Percentiles rank a stretch among this genome's conserved stretches.
Conservation (phyloP, 2,888 invertebrate species). For the Reticulitermes lucifugus region DNA sequence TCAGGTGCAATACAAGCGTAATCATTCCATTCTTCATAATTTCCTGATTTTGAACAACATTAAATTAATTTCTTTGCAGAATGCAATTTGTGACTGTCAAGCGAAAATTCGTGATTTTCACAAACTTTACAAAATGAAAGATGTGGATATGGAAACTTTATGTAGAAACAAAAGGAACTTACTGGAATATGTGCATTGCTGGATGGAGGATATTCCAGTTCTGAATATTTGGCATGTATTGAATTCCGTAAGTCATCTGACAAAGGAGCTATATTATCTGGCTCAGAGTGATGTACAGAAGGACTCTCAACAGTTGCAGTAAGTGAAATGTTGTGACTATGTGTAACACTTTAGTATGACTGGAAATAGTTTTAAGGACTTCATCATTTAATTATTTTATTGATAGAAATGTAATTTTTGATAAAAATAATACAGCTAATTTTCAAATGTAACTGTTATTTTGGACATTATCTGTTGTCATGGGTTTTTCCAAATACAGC, state of each 20-base stretch:
- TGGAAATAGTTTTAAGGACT: no score
- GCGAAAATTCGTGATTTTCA: not conserved
- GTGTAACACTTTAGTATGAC: no score
- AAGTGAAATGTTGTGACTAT: not conserved
- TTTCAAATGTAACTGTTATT: no score
- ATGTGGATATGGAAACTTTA: not conserved
- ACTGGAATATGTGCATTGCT: not conserved
- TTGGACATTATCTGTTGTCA: no score
- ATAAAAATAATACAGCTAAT: no score
- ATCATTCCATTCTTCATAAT: not conserved
- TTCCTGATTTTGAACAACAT: not conserved
- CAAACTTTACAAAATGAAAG: not conserved
- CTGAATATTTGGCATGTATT: not conserved
- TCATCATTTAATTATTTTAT: no score
- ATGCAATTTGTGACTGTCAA: not conserved
- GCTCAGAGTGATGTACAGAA: not conserved
- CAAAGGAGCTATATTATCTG: not conserved
- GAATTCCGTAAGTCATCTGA: not conserved
- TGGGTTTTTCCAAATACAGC: no score
- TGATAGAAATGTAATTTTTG: no score
- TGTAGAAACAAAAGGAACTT: not conserved
- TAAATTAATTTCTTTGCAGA: not conserved
- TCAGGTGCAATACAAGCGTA: not conserved
- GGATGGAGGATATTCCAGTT: not conserved
- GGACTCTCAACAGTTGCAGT: not conserved